Evolutionary conservation across 2,113 vertebrate species (phyloP).

Genomic region (Corvus cornix): DNA sequence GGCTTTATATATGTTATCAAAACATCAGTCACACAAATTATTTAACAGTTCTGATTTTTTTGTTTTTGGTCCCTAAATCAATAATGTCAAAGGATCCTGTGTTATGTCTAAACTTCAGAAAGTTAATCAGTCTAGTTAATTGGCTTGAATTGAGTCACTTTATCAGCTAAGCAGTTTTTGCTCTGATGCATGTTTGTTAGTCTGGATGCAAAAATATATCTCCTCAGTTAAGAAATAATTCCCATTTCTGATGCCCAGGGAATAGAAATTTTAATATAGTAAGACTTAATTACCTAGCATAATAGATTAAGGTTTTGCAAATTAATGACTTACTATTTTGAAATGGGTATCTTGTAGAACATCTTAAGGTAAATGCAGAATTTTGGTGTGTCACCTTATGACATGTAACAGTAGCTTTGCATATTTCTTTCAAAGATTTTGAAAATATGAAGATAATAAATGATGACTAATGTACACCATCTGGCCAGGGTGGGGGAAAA

Average conservation of each 20-base stretch:
- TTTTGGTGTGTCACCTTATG: neutral
- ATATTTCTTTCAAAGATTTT: constrained; percentile 45
- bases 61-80: neutral
- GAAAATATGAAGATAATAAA: constrained; percentile 61
- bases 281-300: neutral
- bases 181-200: neutral
- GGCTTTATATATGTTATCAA: neutral
- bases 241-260: neutral
- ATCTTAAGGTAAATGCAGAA: neutral
- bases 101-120: neutral
- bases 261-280: neutral
- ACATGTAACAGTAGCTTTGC: constrained; percentile 25
- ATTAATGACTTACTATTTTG: neutral
- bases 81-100: neutral
- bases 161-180: neutral
- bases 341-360: neutral
- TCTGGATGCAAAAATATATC: neutral
- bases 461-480: constrained; percentile 66
- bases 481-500: neutral
- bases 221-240: neutral
- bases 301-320: neutral
- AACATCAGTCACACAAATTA: neutral
- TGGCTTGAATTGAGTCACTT: neutral
- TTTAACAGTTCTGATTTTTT: neutral
- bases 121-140: neutral